Conservation (phyloP, 2,888 invertebrate species). For the Lycophotia porphyrea region DNA sequence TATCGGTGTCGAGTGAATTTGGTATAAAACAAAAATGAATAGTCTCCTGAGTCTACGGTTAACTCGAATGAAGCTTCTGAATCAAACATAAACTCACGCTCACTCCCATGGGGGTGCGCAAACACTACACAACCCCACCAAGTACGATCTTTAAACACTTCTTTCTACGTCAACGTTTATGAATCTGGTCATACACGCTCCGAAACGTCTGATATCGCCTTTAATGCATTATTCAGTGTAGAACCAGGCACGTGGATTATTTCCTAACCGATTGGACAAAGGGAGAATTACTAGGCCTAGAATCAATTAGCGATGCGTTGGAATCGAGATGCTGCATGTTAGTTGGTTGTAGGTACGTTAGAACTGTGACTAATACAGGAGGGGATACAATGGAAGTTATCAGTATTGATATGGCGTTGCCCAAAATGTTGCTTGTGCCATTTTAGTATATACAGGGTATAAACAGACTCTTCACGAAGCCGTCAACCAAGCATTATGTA, state of each 20-base stretch:
- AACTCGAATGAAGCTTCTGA: neutral
- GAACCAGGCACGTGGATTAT: conserved; percentile 18
- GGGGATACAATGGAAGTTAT: too few species aligned
- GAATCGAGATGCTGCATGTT: conserved; percentile 11
- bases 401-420: neutral
- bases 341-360: neutral
- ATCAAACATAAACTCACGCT: neutral
- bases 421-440: neutral
- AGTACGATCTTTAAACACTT: neutral
- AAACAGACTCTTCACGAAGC: too few species aligned
- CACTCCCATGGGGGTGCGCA: too few species aligned
- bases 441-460: neutral
- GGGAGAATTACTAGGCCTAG: neutral
- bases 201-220: neutral
- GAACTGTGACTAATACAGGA: neutral
- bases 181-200: neutral
- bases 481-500: too few species aligned
- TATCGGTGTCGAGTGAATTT: neutral
- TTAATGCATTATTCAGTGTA: neutral
- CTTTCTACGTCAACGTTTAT: neutral
- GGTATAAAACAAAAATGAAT: neutral
- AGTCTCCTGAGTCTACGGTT: neutral
- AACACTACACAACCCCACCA: neutral
- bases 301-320: conserved; percentile 10
- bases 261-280: conserved; percentile 2